phyloP scores from a whole-genome alignment of 2,888 invertebrate genomes.

The Cerastoderma edule region DNA sequence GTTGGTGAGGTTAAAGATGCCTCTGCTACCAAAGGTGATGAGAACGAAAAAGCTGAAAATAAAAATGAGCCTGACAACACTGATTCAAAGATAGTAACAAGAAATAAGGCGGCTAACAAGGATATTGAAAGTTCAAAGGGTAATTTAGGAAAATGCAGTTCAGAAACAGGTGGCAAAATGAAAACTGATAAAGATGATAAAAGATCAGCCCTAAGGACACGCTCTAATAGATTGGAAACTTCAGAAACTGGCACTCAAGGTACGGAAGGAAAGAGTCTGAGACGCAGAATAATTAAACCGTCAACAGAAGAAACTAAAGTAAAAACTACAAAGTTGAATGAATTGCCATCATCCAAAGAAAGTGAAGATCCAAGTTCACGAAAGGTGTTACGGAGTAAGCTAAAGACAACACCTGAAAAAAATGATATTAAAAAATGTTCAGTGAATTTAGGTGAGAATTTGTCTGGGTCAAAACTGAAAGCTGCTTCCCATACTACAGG shows the following conservation, averaged over 20 bases:
- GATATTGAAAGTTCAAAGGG: conserved; percentile 3
- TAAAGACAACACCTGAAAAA: conserved; percentile 44
- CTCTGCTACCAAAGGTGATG: conserved; percentile 7
- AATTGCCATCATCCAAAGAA: conserved; percentile 2
- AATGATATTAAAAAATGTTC: conserved; percentile 51
- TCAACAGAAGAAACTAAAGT: conserved; percentile 23
- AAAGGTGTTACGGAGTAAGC: conserved; percentile 33
- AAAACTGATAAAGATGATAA: not conserved
- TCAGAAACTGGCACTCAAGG: conserved; percentile 19
- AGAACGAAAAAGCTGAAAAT: conserved; percentile 30
- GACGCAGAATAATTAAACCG: conserved; percentile 42
- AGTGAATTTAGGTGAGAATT: conserved; percentile 54
- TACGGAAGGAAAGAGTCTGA: conserved; percentile 44
- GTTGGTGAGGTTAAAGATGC: conserved; percentile 20
- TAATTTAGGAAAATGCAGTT: not conserved
- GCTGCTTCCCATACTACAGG: conserved; percentile 8
- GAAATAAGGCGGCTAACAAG: conserved; percentile 40
- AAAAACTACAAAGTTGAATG: conserved; percentile 29
- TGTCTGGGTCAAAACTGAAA: conserved; percentile 37
- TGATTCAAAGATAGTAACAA: conserved; percentile 34
- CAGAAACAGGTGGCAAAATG: not conserved
- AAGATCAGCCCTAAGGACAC: conserved; percentile 31
- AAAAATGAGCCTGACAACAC: not conserved
- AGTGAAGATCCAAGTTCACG: not conserved
- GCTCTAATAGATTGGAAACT: conserved; percentile 32